These are phyloP conservation scores for Phyllostomus hastatus DNA, from an alignment of 2,113 vertebrate genomes.

Conservation along the genomic window DNA sequence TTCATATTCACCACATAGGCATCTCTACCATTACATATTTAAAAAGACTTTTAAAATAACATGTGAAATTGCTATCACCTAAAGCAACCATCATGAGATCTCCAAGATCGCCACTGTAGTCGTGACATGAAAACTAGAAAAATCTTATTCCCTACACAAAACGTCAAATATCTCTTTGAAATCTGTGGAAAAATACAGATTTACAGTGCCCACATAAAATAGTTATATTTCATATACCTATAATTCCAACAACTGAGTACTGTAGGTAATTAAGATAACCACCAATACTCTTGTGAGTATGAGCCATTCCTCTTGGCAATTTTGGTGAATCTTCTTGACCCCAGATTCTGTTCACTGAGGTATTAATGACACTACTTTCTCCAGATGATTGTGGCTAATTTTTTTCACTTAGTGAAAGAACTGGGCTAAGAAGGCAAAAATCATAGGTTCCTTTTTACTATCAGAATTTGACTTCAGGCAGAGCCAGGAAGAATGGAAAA, in stretches of 20 bases:
- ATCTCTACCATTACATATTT: background rate
- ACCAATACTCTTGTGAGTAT: background rate
- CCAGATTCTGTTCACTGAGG: background rate
- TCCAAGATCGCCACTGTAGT: background rate
- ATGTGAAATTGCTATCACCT: background rate
- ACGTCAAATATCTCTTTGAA: slow-evolving; percentile 1
- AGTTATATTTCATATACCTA: background rate
- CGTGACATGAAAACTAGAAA: background rate
- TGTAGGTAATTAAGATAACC: background rate
- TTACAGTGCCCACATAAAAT: background rate
- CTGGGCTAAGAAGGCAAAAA: background rate
- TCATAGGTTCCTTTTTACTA: background rate
- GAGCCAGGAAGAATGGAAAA: background rate
- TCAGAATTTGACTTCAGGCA: background rate
- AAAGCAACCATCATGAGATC: background rate
- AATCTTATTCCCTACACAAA: background rate
- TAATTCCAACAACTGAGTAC: background rate
- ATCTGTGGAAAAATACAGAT: background rate
- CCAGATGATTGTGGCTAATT: background rate
- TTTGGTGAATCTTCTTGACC: background rate
- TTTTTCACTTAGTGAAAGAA: background rate
- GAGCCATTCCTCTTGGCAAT: background rate
- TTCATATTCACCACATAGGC: background rate
- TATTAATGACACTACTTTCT: background rate
- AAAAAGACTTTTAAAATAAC: background rate